Evolutionary conservation across 2,888 invertebrate genomes (phyloP).

Genomic region (Morpho achilles): DNA sequence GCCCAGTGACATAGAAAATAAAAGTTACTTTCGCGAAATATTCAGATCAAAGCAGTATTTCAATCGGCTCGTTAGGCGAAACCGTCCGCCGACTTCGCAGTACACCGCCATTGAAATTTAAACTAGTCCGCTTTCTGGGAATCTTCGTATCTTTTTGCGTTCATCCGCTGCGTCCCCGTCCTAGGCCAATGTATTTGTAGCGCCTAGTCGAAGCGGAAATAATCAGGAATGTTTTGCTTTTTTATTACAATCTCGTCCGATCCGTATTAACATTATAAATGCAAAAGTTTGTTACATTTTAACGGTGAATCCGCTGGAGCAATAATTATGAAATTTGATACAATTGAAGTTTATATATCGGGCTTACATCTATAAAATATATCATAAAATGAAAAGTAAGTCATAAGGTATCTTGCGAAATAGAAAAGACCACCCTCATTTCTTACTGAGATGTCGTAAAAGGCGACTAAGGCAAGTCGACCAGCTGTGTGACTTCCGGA

Average conservation of each 20-base stretch:
- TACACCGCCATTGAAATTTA: slow-evolving; percentile 73
- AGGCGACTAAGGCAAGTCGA: too few relatives aligned
- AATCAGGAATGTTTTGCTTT: slow-evolving; percentile 19
- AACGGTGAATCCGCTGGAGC: too few relatives aligned
- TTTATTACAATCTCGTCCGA: not conserved
- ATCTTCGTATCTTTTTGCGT: slow-evolving; percentile 47
- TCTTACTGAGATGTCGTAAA: too few relatives aligned
- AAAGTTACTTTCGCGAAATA: slow-evolving; percentile 32
- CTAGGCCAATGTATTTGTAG: slow-evolving; percentile 53
- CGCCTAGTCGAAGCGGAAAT: slow-evolving; percentile 25
- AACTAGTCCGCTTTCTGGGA: slow-evolving; percentile 67
- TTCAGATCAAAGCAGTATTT: slow-evolving; percentile 63
- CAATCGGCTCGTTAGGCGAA: slow-evolving; percentile 72
- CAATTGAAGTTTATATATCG: too few relatives aligned
- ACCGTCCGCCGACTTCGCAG: slow-evolving; percentile 58
- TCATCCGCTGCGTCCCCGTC: slow-evolving; percentile 37
- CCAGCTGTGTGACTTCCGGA: too few relatives aligned
- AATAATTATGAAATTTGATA: too few relatives aligned
- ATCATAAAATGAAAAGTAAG: too few relatives aligned
- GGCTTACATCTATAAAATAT: too few relatives aligned
- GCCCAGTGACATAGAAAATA: slow-evolving; percentile 15
- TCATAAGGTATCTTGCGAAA: too few relatives aligned
- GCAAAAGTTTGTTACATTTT: too few relatives aligned
- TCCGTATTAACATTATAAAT: too few relatives aligned
- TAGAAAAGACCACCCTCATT: too few relatives aligned